A percentile compares a stretch with the other conserved stretches of the same genome.
These are phyloP conservation scores for Drosophila rubida DNA, from an alignment of 2,888 invertebrate species.

Conservation along the genomic window DNA sequence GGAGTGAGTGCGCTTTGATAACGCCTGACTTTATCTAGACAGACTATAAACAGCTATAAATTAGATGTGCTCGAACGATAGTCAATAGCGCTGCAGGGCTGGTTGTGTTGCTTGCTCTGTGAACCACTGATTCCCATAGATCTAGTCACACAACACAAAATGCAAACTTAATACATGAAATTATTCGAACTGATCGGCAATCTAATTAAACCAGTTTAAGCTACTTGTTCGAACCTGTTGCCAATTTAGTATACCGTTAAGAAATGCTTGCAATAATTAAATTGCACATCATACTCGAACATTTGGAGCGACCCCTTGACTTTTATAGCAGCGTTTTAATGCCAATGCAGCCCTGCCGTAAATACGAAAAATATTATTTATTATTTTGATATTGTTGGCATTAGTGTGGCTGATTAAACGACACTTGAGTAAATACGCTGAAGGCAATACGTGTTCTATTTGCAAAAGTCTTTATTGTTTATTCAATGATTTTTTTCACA, in stretches of 20 bases:
- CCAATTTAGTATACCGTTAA: background rate
- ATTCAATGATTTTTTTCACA: slow-evolving; percentile 8
- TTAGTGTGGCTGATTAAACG: slow-evolving; percentile 40
- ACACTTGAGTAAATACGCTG: slow-evolving; percentile 36
- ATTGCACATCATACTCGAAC: background rate
- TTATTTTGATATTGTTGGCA: slow-evolving; percentile 5
- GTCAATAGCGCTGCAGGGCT: slow-evolving; percentile 1
- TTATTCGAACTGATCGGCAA: background rate
- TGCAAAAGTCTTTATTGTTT: slow-evolving; percentile 25
- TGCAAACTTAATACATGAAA: background rate
- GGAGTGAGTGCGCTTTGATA: slow-evolving; percentile 48
- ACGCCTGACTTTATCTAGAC: slow-evolving; percentile 38
- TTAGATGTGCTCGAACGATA: slow-evolving; percentile 35
- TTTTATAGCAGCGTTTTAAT: background rate
- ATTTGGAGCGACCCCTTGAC: background rate
- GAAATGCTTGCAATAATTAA: background rate
- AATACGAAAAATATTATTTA: slow-evolving; percentile 15
- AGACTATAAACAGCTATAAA: slow-evolving; percentile 35
- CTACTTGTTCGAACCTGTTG: background rate
- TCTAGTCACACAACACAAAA: too few species aligned
- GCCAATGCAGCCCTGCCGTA: slow-evolving; percentile 7
- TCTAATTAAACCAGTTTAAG: background rate
- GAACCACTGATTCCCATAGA: slow-evolving; percentile 1
- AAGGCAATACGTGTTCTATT: slow-evolving; percentile 12
- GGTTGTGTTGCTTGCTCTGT: background rate